phyloP scores from a whole-genome alignment of 1,140 invertebrate genomes.

The Saccostrea cuccullata region DNA sequence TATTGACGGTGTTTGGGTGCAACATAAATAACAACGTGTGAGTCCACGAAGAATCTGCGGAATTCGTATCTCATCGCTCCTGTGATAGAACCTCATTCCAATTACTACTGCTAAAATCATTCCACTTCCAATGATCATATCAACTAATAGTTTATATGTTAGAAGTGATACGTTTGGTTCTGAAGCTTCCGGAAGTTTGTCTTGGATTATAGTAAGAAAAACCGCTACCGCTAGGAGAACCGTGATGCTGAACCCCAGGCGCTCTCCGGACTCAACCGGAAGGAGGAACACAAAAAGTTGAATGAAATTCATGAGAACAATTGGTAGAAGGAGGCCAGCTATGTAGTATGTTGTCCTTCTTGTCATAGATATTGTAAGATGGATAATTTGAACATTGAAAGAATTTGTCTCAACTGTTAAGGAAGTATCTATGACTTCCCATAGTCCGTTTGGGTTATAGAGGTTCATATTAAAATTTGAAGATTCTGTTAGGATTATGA shows the following conservation, averaged over 20 bases:
- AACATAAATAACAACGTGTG: background rate
- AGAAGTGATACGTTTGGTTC: conserved; percentile 40
- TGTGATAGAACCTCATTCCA: background rate
- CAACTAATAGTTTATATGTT: conserved; percentile 10
- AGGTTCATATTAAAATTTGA: conserved; percentile 79
- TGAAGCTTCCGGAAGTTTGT: conserved; percentile 81
- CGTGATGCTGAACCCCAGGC: conserved; percentile 81
- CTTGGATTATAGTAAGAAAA: conserved; percentile 81
- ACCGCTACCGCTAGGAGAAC: conserved; percentile 81
- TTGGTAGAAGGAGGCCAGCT: conserved; percentile 80
- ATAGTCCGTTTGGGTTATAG: conserved; percentile 82
- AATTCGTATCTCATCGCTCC: background rate
- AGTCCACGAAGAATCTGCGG: background rate
- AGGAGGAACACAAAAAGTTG: conserved; percentile 81
- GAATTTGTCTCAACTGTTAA: background rate
- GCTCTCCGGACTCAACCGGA: conserved; percentile 81
- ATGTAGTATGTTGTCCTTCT: conserved; percentile 71
- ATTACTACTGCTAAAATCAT: background rate
- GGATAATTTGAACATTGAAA: background rate
- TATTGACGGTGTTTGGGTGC: background rate
- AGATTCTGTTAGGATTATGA: conserved; percentile 80
- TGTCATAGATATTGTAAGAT: conserved; percentile 62
- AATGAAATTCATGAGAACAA: conserved; percentile 80
- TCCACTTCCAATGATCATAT: background rate
- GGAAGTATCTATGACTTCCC: conserved; percentile 65